Evolutionary conservation across 2,888 invertebrate genomes (phyloP).

Genomic region (Halocaridina rubra): DNA sequence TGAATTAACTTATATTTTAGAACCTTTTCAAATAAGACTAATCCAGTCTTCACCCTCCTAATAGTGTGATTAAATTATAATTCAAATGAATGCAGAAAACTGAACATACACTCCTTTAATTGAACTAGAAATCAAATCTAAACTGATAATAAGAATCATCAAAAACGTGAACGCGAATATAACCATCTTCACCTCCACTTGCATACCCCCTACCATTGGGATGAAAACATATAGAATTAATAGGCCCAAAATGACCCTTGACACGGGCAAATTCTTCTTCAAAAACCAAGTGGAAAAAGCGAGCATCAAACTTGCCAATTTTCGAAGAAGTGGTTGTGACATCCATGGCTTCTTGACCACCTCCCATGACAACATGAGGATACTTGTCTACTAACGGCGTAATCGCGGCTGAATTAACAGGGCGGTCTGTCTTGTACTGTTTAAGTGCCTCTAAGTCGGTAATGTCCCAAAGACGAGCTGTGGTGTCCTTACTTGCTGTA

Average conservation of each 20-base stretch:
- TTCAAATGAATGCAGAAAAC: neutral
- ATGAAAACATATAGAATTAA: constrained; percentile 97
- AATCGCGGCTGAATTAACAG: constrained; percentile 97
- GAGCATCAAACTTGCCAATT: constrained; percentile 96
- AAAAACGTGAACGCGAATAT: constrained; percentile 93
- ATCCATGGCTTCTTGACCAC: constrained; percentile 99
- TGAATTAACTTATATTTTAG: too few species aligned
- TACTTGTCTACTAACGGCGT: constrained; percentile 85
- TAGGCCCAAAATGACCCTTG: constrained; percentile 99
- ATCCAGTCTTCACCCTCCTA: constrained; percentile 6
- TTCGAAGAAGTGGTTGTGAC: constrained; percentile 94
- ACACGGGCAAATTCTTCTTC: constrained; percentile 97
- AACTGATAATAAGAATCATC: constrained; percentile 97
- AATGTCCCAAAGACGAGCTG: constrained; percentile 94
- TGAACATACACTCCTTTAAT: too few species aligned
- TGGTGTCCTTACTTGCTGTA: constrained; percentile 95
- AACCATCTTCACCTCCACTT: constrained; percentile 99
- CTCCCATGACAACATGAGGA: constrained; percentile 92
- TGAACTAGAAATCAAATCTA: constrained; percentile 83
- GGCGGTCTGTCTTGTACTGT: constrained; percentile 96
- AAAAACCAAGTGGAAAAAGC: constrained; percentile 93
- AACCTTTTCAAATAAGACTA: too few species aligned
- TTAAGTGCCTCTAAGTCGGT: constrained; percentile 88
- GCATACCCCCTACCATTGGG: constrained; percentile 97
- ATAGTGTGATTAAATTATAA: neutral